Evolutionary conservation across 2,888 invertebrate species (phyloP), one percentile per base, ranked within the genome.

Genomic region (Automeris io): DNA sequence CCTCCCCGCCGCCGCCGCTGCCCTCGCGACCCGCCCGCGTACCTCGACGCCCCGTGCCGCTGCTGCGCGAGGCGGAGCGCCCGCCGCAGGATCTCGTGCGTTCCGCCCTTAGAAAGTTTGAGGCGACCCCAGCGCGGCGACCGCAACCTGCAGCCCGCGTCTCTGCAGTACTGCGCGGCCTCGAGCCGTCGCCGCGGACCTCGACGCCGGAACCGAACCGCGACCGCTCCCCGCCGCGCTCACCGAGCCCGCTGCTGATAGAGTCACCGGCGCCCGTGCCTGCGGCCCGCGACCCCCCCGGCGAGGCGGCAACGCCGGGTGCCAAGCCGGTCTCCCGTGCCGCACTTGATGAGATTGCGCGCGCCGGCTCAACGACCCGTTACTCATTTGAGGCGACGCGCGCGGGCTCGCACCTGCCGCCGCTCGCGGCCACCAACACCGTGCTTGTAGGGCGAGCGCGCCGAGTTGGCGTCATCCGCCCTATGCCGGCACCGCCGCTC

Each of bases 81-180:
- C 97, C 97, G 1, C 96, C 96, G 11, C 93, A 93, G 1, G 96
- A 97, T 83, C 91, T 96, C 49, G 97, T 97, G 42, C 94, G 94
- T 57, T 92, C 95, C 43, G 93, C 95, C 8, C 89, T 95, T 45
- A 90, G 92, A 61, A 92, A 95, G 61, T 97, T 96, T 78, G 96
- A 97, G 70, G 88, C 88, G 31, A 87, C 89, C 1, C 90, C 91
- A 7, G 81, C 90, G 50, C 85, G 89, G 1, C 83, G 89, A 16
- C 65, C 82, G 45, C 74, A 86, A 4, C 88, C 88, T 53, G 65
- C 85, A n/a, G 74, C 90, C 49, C 74, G 91, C n/a, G 71, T 76
- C 5, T 67, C 73, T 5, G 78, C 80, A 40, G 83, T 79, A 22
- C 61, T 78, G 49, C 73, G 70, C 18, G 76, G 76, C 1, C 66